Base-by-base conservation (phyloP, 2,797 vertebrate species). In the Phalloptychus januarius region DNA sequence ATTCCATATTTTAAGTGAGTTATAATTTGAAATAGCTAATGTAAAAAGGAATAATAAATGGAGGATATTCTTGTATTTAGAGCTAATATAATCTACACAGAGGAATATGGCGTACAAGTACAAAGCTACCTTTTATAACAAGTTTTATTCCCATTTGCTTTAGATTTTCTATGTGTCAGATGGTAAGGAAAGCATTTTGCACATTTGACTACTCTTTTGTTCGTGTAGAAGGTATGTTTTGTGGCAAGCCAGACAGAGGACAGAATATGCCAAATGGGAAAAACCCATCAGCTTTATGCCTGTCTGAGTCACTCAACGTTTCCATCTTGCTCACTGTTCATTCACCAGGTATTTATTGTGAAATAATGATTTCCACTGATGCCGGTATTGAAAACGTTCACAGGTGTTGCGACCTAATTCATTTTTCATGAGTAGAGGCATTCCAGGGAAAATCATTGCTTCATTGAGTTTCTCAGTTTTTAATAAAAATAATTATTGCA, bases 201-300 rank as follows among this genome's bases (percentile, higher is more conserved):
- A 75, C 73, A 75, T 85, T 86, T 73, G 74, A 74, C 75, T 50
- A 12, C 36, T 45, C 71, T 84, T 85, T 77, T 72, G 15, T 78
- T 81, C 76, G 75, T 45, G 85, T 79, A 77, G 67, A 83, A 65
- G 63, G 72, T 45, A 80, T 83, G 78, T 56, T 54, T 69, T 72
- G 54, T 78, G 54, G 72, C 70, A 79, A 79, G 42, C 76, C 74
- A 86, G 83, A 86, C 80, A 77, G 78, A 72, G 86, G 80, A 90
- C 85, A 87, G 50, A 74, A 78, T 83, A 75, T 70, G 6, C 54
- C 52, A 80, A 54, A 71, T 72, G 36, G 83, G 74, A 42, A 65
- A 89, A 90, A 42, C 77, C 80, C 71, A 79, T 80, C 69, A 75
- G 74, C 72, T 79, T 78, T 54, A 28, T 86, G 75, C 15, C 77